A percentile compares a stretch with the other conserved stretches of the same genome.
These are phyloP conservation scores for Drosophila barbarae DNA, from an alignment of 2,888 invertebrate genomes.

Conservation along the genomic window DNA sequence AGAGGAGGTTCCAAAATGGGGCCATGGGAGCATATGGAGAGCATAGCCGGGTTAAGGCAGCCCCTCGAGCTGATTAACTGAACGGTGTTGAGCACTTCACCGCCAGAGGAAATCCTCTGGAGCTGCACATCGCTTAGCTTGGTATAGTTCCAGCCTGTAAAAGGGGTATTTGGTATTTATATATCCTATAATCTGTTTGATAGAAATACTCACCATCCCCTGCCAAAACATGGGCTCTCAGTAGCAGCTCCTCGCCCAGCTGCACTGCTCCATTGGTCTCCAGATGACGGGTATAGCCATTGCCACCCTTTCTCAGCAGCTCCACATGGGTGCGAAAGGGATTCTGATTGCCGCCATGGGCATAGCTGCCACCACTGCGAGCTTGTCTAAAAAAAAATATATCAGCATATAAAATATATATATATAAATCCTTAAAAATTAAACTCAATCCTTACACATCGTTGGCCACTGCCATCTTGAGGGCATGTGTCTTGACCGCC, in stretches of 20 bases:
- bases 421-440: not conserved
- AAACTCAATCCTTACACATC: conserved; percentile 72
- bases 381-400: conserved; percentile 68
- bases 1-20: conserved; percentile 80
- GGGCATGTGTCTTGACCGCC: conserved; percentile 80
- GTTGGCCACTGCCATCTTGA: conserved; percentile 79
- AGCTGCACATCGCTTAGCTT: conserved; percentile 81
- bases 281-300: conserved; percentile 81
- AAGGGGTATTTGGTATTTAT: not conserved
- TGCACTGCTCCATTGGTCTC: conserved; percentile 81
- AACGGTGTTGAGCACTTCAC: conserved; percentile 77
- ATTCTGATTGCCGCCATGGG: conserved; percentile 82
- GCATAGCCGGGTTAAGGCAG: conserved; percentile 80
- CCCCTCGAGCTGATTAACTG: conserved; percentile 80
- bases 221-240: conserved; percentile 81
- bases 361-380: conserved; percentile 78
- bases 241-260: conserved; percentile 82
- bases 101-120: conserved; percentile 75
- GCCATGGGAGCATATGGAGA: conserved; percentile 79
- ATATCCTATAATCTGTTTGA: not conserved
- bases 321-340: conserved; percentile 81
- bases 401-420: not conserved
- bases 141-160: conserved; percentile 80
- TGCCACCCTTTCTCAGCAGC: conserved; percentile 80
- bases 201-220: conserved; percentile 79